These are phyloP conservation scores for Anomalospiza imberbis DNA, from an alignment of 2,797 vertebrate genomes.

Conservation along the genomic window DNA sequence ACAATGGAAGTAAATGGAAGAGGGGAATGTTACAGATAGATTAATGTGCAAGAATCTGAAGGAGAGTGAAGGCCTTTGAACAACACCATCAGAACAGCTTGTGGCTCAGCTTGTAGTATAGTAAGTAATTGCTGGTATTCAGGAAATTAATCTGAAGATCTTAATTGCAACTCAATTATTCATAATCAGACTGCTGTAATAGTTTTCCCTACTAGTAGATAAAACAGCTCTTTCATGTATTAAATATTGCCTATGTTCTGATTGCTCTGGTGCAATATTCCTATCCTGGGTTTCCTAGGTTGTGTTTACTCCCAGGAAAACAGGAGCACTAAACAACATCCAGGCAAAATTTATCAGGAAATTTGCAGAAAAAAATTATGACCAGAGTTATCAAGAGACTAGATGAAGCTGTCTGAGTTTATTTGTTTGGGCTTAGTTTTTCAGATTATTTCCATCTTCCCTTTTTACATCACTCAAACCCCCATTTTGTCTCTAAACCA, in stretches of 20 bases:
- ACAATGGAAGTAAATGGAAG: background rate
- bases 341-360: background rate
- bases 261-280: background rate
- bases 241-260: background rate
- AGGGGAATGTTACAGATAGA: background rate
- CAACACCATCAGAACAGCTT: background rate
- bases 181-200: background rate
- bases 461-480: background rate
- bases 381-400: background rate
- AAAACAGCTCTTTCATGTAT: background rate
- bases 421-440: background rate
- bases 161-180: constrained; percentile 7
- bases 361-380: background rate
- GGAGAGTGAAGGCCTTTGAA: background rate
- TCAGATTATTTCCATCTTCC: background rate
- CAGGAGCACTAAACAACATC: background rate
- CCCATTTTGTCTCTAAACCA: background rate
- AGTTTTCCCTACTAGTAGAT: background rate
- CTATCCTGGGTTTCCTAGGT: background rate
- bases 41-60: background rate
- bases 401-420: background rate
- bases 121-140: background rate
- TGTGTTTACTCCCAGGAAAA: background rate
- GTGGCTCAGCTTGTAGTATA: background rate
- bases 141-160: background rate